phyloP scores from a whole-genome alignment of 2,888 invertebrate species.

The Microplitis manilae region DNA sequence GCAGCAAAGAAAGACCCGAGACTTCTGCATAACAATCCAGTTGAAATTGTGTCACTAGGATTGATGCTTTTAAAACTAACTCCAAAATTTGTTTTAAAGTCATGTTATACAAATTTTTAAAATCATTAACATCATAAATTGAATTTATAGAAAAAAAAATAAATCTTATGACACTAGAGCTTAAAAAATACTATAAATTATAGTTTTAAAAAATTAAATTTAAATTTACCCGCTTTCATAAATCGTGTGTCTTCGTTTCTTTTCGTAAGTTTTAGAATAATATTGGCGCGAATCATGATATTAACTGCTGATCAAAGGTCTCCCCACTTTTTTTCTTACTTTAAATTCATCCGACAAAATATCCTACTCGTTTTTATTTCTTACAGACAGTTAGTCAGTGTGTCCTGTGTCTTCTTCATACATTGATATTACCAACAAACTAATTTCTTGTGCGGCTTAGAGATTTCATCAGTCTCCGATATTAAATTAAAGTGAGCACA shows the following conservation, averaged over 20 bases:
- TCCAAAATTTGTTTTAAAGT: not conserved
- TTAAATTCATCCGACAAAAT: not conserved
- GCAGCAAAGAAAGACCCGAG: slow-evolving; percentile 51
- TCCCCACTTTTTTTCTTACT: not conserved
- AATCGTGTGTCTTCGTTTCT: not conserved
- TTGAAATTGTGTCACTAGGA: slow-evolving; percentile 25
- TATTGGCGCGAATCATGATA: not conserved
- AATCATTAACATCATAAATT: not conserved
- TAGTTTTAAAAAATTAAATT: not conserved
- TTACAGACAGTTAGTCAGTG: not conserved
- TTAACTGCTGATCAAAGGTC: not conserved
- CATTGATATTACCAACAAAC: not conserved
- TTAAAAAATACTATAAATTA: not conserved
- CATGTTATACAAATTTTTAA: not conserved
- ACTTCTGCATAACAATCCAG: slow-evolving; percentile 31
- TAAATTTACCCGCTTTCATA: not conserved
- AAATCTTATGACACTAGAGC: too few relatives aligned
- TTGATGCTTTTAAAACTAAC: not conserved
- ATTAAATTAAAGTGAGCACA: not conserved
- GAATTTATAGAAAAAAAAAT: too few relatives aligned
- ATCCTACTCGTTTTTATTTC: not conserved
- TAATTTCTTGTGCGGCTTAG: not conserved
- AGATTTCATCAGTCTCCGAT: not conserved
- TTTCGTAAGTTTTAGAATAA: not conserved
- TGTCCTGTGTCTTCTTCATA: not conserved